Conservation (phyloP, 2,797 vertebrate species). For the Euthynnus affinis region DNA sequence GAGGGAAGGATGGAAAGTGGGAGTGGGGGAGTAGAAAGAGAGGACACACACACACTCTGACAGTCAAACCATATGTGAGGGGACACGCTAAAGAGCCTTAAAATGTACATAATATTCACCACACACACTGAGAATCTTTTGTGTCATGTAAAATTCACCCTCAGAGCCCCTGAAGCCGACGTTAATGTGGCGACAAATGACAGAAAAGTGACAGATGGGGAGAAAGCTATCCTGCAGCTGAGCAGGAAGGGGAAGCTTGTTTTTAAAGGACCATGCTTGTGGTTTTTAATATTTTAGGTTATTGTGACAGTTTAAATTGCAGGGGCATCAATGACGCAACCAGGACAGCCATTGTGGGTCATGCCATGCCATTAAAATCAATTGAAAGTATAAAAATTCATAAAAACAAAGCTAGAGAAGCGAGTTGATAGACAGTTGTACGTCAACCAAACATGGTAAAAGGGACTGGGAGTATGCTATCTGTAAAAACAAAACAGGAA, state of each 20-base stretch:
- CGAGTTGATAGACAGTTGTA: too few relatives aligned
- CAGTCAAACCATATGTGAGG: constrained; percentile 12
- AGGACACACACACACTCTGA: constrained; percentile 37
- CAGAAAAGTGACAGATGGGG: constrained; percentile 61
- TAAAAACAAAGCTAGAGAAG: neutral
- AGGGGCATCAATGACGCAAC: too few relatives aligned
- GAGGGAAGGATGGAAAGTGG: constrained; percentile 2
- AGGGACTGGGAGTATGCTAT: too few relatives aligned
- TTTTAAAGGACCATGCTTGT: neutral
- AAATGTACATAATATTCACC: constrained; percentile 19
- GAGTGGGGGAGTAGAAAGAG: neutral
- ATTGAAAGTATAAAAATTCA: too few relatives aligned
- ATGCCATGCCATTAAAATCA: too few relatives aligned
- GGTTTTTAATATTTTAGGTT: neutral
- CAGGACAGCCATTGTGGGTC: too few relatives aligned
- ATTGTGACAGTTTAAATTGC: too few relatives aligned
- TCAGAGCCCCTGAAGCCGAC: constrained; percentile 28
- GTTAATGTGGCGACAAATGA: constrained; percentile 73
- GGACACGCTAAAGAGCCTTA: constrained; percentile 16
- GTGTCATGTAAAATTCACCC: constrained; percentile 69
- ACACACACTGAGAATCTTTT: constrained; percentile 24
- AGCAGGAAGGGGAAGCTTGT: neutral
- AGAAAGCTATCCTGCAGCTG: constrained; percentile 1
- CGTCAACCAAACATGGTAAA: too few relatives aligned
- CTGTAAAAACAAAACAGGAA: too few relatives aligned